phyloP scores from a whole-genome alignment of 2,888 invertebrate genomes.

The Scaeva pyrastri region DNA sequence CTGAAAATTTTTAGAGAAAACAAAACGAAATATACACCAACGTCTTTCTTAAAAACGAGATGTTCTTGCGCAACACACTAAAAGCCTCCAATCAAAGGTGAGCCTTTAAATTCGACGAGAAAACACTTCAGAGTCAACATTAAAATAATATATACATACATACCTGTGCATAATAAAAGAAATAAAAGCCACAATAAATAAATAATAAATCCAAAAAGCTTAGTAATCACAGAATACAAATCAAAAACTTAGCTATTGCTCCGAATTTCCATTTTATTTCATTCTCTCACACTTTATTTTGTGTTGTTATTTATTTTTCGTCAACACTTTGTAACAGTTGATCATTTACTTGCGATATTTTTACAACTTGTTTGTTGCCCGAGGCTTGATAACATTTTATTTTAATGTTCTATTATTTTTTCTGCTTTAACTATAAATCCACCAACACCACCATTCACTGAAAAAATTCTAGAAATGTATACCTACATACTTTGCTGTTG shows the following conservation, averaged over 20 bases:
- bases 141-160: slow-evolving; percentile 33
- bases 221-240: neutral
- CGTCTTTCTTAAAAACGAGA: neutral
- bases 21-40: neutral
- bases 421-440: slow-evolving; percentile 6
- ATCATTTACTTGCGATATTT: slow-evolving; percentile 24
- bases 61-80: slow-evolving; percentile 26
- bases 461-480: slow-evolving; percentile 26
- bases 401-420: slow-evolving; percentile 14
- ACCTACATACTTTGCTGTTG: neutral
- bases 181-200: neutral
- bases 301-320: neutral
- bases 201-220: neutral
- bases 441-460: slow-evolving; percentile 14
- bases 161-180: slow-evolving; percentile 44
- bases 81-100: slow-evolving; percentile 6
- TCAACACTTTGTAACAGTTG: slow-evolving; percentile 25
- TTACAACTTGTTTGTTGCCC: slow-evolving; percentile 34
- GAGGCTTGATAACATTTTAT: slow-evolving; percentile 18
- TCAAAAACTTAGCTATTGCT: slow-evolving; percentile 29
- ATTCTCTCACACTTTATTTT: neutral
- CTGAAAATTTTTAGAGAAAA: no score
- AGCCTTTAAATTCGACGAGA: slow-evolving; percentile 11
- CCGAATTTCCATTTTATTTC: slow-evolving; percentile 22
- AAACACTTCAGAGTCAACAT: slow-evolving; percentile 28